Evolutionary conservation across 2,888 invertebrate species (phyloP).

Genomic region (Ophion obscuratus): DNA sequence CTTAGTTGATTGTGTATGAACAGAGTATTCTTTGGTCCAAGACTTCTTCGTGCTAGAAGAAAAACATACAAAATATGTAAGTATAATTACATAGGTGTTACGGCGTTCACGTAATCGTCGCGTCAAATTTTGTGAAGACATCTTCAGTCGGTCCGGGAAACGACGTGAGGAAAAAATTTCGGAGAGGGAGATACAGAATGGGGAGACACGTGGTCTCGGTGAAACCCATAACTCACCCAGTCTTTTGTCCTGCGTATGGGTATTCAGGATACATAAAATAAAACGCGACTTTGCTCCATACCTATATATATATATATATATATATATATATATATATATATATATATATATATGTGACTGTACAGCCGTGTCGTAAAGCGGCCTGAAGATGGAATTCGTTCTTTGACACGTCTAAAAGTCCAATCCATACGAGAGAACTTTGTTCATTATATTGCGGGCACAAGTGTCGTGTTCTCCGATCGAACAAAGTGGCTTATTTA

Average conservation of each 20-base stretch:
- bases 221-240: slow-evolving; percentile 50
- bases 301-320: too few species aligned
- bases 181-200: slow-evolving; percentile 9
- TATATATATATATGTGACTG: not conserved
- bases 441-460: not conserved
- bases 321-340: too few species aligned
- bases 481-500: too few species aligned
- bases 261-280: slow-evolving; percentile 24
- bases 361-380: slow-evolving; percentile 20
- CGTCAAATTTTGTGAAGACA: slow-evolving; percentile 43
- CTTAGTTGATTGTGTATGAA: too few species aligned
- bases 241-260: slow-evolving; percentile 34
- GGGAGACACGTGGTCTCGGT: slow-evolving; percentile 40
- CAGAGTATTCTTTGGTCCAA: too few species aligned
- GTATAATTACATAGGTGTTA: too few species aligned
- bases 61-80: too few species aligned
- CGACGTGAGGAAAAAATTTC: not conserved
- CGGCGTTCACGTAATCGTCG: not conserved
- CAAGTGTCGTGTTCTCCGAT: not conserved
- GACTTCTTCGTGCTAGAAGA: too few species aligned
- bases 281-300: not conserved
- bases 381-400: slow-evolving; percentile 4
- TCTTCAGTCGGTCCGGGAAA: slow-evolving; percentile 34
- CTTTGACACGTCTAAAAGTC: not conserved
- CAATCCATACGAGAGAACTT: not conserved